Base-by-base conservation (phyloP, 1,140 invertebrate species). In the Brachionus koreanus region DNA sequence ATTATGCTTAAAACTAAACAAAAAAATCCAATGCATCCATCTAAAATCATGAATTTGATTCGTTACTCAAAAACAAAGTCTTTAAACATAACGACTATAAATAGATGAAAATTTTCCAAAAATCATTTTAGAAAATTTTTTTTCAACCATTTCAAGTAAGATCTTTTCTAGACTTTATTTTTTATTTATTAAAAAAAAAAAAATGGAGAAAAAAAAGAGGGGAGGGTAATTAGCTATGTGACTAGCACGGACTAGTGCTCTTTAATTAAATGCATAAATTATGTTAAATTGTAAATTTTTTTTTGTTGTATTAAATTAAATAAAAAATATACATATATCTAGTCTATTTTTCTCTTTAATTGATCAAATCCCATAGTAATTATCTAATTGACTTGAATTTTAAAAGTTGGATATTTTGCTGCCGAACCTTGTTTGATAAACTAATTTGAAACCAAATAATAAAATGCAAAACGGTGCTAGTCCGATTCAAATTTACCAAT, bases 401-500 rank as follows among this genome's bases (percentile, higher is more conserved):
- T 57, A 57, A 57, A 57, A 57, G 49, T 57, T 57, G 49, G 49
- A 57, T 23, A 57, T 57, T 57, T 57, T 57, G 49, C 19, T 57
- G 49, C 49, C 63, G 25, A 29, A 65, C 63, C 25, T 65, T 65
- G 25, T 35, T 65, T 65, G 63, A 12, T 37, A 13, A 65, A n/a
- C 25, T 65, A 65, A 65, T 13, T 25, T 13, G 13, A 23, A 65
- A 65, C 7, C 25, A 19, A 65, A 12, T 65, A 19, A 29, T 35
- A 65, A 65, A 5, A 65, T 69, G 65, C 65, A 69, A 69, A 69
- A 69, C 65, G 65, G 65, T 69, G 65, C 65, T 69, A 69, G 65
- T 19, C 39, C 65, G 35, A 37, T n/a, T 42, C 65, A 69, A 69
- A 69, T 42, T 69, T 69, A 37, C 35, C 29, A 69, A 37, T 35